phyloP scores from a whole-genome alignment of 2,888 invertebrate species.

The Drosophila austrosaltans region DNA sequence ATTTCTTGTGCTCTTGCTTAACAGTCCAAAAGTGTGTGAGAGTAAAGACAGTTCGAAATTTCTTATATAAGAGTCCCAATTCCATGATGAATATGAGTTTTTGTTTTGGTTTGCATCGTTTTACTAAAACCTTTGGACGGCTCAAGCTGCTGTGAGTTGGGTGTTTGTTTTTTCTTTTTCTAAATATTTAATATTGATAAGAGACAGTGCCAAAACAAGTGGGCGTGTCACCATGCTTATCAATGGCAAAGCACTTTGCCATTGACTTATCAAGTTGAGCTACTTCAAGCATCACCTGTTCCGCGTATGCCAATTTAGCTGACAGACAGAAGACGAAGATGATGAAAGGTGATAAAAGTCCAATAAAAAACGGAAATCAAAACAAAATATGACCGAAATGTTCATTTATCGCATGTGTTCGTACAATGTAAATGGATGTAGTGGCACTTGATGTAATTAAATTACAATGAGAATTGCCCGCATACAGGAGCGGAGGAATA shows the following conservation, averaged over 20 bases:
- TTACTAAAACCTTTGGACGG: constrained; percentile 50
- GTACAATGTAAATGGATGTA: background rate
- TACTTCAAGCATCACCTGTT: constrained; percentile 41
- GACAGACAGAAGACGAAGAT: constrained; percentile 3
- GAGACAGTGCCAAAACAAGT: constrained; percentile 13
- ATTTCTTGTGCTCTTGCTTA: constrained; percentile 32
- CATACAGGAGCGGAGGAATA: background rate
- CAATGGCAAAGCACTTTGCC: background rate
- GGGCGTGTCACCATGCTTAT: constrained; percentile 23
- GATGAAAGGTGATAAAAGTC: constrained; percentile 1
- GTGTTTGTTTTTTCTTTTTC: background rate
- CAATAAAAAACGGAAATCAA: background rate
- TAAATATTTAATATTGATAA: background rate
- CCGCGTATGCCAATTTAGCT: background rate
- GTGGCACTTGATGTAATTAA: background rate
- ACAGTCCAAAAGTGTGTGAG: constrained; percentile 39
- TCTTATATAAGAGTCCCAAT: constrained; percentile 3
- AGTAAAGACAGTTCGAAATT: background rate
- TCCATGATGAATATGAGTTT: constrained; percentile 38
- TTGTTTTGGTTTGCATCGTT: constrained; percentile 27
- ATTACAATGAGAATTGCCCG: background rate
- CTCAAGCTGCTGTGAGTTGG: constrained; percentile 48
- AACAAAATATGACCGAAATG: background rate
- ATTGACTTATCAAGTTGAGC: background rate
- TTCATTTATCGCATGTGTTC: background rate